A percentile compares a stretch with the other conserved stretches of the same genome.
phyloP scores from a whole-genome alignment of 2,113 vertebrate genomes.

The Megaleporinus macrocephalus region DNA sequence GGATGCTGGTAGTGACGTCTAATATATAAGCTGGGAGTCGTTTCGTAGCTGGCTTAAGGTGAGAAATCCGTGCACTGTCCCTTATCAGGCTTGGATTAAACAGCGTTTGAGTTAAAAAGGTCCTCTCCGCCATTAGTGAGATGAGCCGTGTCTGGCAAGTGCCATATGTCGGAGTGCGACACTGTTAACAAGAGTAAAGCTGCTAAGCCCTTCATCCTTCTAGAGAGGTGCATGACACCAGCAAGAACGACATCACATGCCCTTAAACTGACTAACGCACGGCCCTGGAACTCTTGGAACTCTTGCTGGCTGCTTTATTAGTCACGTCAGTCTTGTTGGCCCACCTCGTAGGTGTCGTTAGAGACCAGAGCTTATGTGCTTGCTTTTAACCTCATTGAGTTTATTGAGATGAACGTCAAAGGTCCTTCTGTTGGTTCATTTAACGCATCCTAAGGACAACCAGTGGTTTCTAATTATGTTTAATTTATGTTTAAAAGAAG shows the following conservation, averaged over 20 bases:
- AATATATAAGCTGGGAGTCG: neutral
- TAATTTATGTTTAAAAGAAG: too few relatives aligned
- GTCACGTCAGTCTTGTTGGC: neutral
- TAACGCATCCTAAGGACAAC: too few relatives aligned
- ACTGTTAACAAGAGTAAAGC: conserved; percentile 47
- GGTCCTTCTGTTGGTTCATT: too few relatives aligned
- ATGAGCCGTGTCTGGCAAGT: conserved; percentile 30
- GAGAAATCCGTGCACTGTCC: neutral
- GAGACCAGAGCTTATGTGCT: neutral
- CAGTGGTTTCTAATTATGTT: too few relatives aligned
- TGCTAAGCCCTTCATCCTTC: conserved; percentile 39
- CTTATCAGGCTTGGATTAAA: conserved; percentile 32
- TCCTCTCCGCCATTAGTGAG: conserved; percentile 24
- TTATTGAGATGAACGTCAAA: too few relatives aligned
- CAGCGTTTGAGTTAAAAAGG: conserved; percentile 23
- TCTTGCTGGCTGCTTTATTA: neutral
- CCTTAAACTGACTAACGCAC: neutral
- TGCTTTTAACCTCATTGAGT: too few relatives aligned
- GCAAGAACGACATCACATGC: neutral
- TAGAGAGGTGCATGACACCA: neutral
- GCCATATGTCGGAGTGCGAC: conserved; percentile 9
- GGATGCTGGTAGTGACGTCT: neutral
- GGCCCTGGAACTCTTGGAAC: neutral
- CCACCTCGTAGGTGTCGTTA: neutral
- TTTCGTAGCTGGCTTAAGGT: neutral